Evolutionary conservation across 2,888 invertebrate species (phyloP).

Genomic region (Camptogramma bilineatum): DNA sequence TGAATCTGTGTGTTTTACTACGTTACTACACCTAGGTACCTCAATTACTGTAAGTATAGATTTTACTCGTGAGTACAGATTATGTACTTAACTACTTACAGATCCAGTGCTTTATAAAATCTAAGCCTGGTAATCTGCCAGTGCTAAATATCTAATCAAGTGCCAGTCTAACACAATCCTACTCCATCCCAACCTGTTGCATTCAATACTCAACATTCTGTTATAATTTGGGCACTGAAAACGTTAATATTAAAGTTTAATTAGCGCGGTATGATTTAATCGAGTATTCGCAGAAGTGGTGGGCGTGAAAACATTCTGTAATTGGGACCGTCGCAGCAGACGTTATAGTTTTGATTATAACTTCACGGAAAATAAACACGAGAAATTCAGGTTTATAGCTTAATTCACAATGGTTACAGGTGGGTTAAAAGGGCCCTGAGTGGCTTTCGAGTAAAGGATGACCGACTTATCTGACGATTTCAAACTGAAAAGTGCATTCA

Average conservation of each 20-base stretch:
- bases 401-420: no score
- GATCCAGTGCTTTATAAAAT: neutral
- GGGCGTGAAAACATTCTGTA: slow-evolving; percentile 39
- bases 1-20: no score
- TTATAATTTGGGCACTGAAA: slow-evolving; percentile 22
- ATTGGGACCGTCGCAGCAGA: slow-evolving; percentile 28
- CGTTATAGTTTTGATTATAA: slow-evolving; percentile 22
- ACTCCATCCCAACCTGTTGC: slow-evolving; percentile 6
- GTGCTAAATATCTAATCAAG: slow-evolving; percentile 1
- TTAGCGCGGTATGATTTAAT: slow-evolving; percentile 44
- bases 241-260: slow-evolving; percentile 39
- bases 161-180: slow-evolving; percentile 14
- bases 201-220: slow-evolving; percentile 14
- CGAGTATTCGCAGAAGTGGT: slow-evolving; percentile 39
- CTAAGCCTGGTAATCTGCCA: neutral
- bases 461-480: no score
- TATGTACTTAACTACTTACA: no score
- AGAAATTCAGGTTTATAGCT: no score
- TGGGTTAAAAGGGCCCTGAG: no score
- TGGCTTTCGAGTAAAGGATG: no score
- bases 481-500: no score
- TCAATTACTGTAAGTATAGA: no score
- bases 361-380: neutral
- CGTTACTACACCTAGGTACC: neutral
- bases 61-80: no score